phyloP scores from a whole-genome alignment of 2,113 vertebrate species.

The Hyaena hyaena region DNA sequence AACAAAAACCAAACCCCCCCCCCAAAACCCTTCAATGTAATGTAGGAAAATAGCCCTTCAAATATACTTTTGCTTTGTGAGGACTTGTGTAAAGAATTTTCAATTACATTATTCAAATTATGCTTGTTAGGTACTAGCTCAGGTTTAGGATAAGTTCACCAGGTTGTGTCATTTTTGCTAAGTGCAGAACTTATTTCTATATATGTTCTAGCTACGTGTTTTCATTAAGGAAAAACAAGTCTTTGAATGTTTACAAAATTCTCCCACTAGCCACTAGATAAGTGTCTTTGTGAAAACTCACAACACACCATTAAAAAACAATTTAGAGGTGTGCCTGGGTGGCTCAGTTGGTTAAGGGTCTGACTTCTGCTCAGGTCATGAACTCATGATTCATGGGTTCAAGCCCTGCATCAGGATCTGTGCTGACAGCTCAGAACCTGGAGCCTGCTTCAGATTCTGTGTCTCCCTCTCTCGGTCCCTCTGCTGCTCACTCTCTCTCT shows the following conservation, averaged over 20 bases:
- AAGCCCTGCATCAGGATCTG: too few species aligned
- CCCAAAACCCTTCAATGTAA: background rate
- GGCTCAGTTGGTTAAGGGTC: too few species aligned
- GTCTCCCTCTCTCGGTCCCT: too few species aligned
- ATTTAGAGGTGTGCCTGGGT: background rate
- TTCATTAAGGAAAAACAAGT: background rate
- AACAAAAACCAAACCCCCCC: too few species aligned
- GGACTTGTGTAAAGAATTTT: background rate
- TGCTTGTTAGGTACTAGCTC: background rate
- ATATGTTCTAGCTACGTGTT: background rate
- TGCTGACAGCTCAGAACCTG: too few species aligned
- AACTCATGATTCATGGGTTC: too few species aligned
- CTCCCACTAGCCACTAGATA: background rate
- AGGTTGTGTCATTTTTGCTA: background rate
- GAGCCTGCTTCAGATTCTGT: too few species aligned
- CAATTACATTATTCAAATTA: background rate
- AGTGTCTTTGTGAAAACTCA: background rate
- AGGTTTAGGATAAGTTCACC: background rate
- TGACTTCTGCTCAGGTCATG: too few species aligned
- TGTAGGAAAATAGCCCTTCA: background rate
- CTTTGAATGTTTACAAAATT: background rate
- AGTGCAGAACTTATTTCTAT: background rate
- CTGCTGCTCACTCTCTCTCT: too few species aligned
- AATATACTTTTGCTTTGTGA: background rate
- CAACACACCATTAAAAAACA: background rate